Evolutionary conservation across 2,797 vertebrate species (phyloP).

Genomic region (Tenualosa ilisha): DNA sequence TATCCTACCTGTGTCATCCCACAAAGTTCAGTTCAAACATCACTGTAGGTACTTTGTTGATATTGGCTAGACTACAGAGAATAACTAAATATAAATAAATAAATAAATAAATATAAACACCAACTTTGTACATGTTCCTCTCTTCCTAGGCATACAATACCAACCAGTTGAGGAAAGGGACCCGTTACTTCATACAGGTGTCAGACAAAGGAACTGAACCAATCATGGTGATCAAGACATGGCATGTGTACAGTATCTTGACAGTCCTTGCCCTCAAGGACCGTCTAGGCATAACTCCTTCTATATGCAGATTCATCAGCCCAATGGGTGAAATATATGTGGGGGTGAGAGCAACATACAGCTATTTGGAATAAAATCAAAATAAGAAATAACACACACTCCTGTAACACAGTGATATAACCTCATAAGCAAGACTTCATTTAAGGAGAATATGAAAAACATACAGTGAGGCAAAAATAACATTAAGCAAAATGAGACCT

Average conservation of each 20-base stretch:
- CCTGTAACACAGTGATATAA: background rate
- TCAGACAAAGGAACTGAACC: background rate
- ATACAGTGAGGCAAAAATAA: background rate
- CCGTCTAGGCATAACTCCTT: background rate
- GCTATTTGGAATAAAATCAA: background rate
- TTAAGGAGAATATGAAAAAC: background rate
- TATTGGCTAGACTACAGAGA: background rate
- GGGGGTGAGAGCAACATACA: too few species aligned
- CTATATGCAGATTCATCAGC: background rate
- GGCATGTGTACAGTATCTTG: background rate
- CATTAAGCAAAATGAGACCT: background rate
- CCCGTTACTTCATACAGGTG: background rate
- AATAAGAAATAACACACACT: background rate
- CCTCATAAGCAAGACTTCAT: background rate
- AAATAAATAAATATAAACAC: background rate
- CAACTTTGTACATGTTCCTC: background rate
- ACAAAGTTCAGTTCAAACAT: background rate
- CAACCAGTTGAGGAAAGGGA: background rate
- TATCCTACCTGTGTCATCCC: background rate
- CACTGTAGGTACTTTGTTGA: background rate
- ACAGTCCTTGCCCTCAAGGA: background rate
- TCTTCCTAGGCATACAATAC: background rate
- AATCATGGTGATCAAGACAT: background rate
- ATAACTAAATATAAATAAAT: too few species aligned
- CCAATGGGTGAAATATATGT: background rate